Conservation (phyloP, 1,140 invertebrate species). For the Saccostrea echinata region DNA sequence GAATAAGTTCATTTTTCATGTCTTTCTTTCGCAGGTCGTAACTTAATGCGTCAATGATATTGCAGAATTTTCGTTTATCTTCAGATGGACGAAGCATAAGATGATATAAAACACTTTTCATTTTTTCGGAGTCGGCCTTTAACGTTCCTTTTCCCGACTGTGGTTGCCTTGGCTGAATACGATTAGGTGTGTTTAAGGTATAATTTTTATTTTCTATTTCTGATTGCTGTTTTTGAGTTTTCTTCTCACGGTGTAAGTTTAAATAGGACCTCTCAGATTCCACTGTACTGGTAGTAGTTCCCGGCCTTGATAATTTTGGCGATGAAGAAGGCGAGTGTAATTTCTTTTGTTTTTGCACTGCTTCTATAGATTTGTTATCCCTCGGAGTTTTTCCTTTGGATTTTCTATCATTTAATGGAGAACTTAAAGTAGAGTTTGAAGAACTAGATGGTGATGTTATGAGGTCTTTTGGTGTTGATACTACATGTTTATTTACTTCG, state of each 20-base stretch:
- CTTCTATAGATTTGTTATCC: neutral
- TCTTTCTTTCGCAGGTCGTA: neutral
- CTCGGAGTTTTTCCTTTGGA: neutral
- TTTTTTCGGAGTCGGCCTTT: neutral
- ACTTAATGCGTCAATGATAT: neutral
- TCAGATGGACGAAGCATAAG: neutral
- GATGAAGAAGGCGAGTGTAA: neutral
- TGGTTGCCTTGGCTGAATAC: neutral
- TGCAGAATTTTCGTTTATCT: neutral
- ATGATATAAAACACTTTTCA: neutral
- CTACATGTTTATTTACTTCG: neutral
- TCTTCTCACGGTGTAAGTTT: constrained; percentile 5
- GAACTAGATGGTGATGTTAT: neutral
- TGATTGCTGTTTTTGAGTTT: neutral
- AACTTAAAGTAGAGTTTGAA: neutral
- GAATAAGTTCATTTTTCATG: constrained; percentile 3
- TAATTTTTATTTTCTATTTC: neutral
- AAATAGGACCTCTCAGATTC: constrained; percentile 1
- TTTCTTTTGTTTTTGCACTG: neutral
- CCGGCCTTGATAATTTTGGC: neutral
- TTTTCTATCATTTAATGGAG: neutral
- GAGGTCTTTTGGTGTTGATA: neutral
- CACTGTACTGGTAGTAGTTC: neutral
- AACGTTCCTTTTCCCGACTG: neutral
- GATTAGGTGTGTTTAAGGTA: neutral